Conservation (phyloP, 1,140 invertebrate species). For the Brachionus manjavacas region DNA sequence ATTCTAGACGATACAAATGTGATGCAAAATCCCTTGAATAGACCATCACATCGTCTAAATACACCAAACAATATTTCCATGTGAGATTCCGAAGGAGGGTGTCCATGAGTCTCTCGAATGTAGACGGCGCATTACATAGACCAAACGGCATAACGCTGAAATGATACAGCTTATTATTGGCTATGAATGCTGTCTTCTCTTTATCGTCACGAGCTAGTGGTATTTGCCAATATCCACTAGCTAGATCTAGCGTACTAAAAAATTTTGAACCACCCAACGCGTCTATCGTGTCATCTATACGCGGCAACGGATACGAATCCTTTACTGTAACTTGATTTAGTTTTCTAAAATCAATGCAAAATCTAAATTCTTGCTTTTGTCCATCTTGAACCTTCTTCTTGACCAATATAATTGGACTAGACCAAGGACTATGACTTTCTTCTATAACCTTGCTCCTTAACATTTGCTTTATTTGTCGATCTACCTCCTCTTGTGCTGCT, state of each 20-base stretch:
- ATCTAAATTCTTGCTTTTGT: conserved; percentile 45
- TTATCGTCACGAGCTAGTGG: neutral
- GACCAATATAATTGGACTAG: neutral
- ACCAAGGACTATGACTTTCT: neutral
- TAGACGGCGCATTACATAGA: conserved; percentile 46
- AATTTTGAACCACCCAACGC: neutral
- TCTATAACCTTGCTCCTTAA: neutral
- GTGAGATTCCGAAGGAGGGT: conserved; percentile 44
- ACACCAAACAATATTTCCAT: conserved; percentile 3
- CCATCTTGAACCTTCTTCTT: neutral
- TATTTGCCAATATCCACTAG: conserved; percentile 10
- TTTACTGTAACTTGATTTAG: conserved; percentile 28
- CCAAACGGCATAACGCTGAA: conserved; percentile 44
- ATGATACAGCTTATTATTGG: conserved; percentile 17
- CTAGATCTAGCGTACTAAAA: neutral
- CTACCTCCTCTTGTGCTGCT: neutral
- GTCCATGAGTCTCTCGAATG: conserved; percentile 52
- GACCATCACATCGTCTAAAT: conserved; percentile 35
- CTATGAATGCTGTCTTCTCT: conserved; percentile 43
- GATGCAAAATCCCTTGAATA: neutral
- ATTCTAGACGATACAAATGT: neutral
- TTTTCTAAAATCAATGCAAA: conserved; percentile 23
- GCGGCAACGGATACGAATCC: conserved; percentile 5
- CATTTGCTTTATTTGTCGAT: neutral
- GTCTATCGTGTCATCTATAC: conserved; percentile 14